Percentiles rank a stretch among this genome's conserved stretches.
These are phyloP conservation scores for Caiman crocodilus DNA, from an alignment of 2,797 vertebrate species.

Conservation along the genomic window DNA sequence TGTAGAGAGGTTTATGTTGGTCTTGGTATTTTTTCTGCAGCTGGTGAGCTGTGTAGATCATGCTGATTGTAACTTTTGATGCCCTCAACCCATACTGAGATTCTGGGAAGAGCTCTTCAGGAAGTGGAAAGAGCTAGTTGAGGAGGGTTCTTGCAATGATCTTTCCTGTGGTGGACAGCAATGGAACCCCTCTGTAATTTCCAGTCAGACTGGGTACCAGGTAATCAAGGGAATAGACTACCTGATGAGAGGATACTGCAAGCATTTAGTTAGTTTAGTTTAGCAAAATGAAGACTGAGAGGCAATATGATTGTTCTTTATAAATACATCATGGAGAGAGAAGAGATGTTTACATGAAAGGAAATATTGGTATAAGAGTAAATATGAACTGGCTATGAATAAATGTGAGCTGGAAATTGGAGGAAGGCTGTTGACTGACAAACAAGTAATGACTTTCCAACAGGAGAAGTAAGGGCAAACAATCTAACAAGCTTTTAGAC, in stretches of 20 bases:
- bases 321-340: conserved; percentile 28
- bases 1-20: no score
- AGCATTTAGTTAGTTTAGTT: no score
- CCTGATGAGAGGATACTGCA: conserved; percentile 23
- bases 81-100: no score
- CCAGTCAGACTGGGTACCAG: no score
- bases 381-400: conserved; percentile 47
- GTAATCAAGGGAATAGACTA: conserved; percentile 47
- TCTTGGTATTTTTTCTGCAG: no score
- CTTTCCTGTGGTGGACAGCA: no score
- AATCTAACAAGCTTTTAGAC: conserved; percentile 32
- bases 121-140: no score
- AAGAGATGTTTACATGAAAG: conserved; percentile 22
- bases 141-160: no score
- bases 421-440: conserved; percentile 53
- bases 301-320: conserved; percentile 42
- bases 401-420: conserved; percentile 52
- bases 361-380: conserved; percentile 62
- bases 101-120: no score
- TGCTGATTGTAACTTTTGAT: no score
- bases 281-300: conserved; percentile 55
- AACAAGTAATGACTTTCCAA: conserved; percentile 57
- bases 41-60: no score
- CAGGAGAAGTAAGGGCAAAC: conserved; percentile 36
- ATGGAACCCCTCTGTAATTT: no score